phyloP scores from a whole-genome alignment of 1,140 invertebrate species.

The Procambarus clarkii region DNA sequence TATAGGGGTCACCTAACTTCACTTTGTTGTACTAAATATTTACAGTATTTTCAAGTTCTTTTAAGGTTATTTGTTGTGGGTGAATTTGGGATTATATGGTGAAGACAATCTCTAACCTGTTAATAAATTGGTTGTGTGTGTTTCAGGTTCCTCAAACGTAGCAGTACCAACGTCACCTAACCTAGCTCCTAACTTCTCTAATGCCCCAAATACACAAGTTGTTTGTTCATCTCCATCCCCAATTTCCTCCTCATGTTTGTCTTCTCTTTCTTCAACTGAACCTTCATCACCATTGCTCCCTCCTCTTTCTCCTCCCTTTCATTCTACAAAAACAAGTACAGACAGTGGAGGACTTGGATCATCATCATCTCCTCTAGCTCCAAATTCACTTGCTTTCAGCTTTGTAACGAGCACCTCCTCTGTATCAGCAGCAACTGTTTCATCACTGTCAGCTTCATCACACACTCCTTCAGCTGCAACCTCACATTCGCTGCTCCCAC shows the following conservation, averaged over 20 bases:
- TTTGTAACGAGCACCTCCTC: slow-evolving; percentile 14
- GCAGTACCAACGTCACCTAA: slow-evolving; percentile 57
- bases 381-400: slow-evolving; percentile 22
- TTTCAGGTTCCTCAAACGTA: slow-evolving; percentile 71
- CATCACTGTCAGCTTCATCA: slow-evolving; percentile 1
- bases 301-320: slow-evolving; percentile 20
- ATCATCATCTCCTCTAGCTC: slow-evolving; percentile 9
- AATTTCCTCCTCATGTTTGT: slow-evolving; percentile 14
- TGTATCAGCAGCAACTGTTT: slow-evolving; percentile 1
- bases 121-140: background rate
- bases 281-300: slow-evolving; percentile 1
- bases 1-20: no score
- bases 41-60: no score
- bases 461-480: background rate
- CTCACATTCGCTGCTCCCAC: slow-evolving; percentile 22
- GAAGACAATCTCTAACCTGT: background rate
- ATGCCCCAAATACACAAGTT: slow-evolving; percentile 39
- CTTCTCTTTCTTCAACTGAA: background rate
- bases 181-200: slow-evolving; percentile 51
- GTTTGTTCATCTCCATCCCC: slow-evolving; percentile 37
- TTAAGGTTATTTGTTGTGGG: no score
- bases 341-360: slow-evolving; percentile 30
- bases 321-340: background rate
- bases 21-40: no score
- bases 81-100: background rate